A percentile compares a stretch with the other conserved stretches of the same genome.
Evolutionary conservation across 2,888 invertebrate genomes (phyloP).

Genomic region (Cantharis flavilabris): DNA sequence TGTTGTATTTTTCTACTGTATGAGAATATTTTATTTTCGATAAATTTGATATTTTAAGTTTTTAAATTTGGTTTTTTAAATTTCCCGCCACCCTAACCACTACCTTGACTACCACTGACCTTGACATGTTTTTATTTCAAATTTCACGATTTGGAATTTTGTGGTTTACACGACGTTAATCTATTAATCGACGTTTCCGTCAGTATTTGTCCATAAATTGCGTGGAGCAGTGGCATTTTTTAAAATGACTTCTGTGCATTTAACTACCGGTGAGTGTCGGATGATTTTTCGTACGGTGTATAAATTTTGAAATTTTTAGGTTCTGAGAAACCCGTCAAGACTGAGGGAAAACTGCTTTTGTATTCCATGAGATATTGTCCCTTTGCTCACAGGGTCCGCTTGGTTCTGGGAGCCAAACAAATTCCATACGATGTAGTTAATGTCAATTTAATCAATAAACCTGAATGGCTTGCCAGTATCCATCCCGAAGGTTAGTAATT

Average conservation of each 20-base stretch:
- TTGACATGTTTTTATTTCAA: neutral
- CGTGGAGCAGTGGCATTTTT: neutral
- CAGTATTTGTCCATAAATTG: neutral
- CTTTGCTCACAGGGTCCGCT: slow-evolving; percentile 74
- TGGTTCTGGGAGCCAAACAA: slow-evolving; percentile 77
- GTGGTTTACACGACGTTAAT: neutral
- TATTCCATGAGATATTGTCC: slow-evolving; percentile 89
- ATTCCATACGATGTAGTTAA: slow-evolving; percentile 76
- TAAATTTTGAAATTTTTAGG: slow-evolving; percentile 55
- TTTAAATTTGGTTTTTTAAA: neutral
- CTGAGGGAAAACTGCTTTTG: slow-evolving; percentile 68
- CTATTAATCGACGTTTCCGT: neutral
- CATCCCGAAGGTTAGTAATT: slow-evolving; percentile 60
- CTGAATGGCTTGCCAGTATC: slow-evolving; percentile 78
- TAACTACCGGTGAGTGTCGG: neutral
- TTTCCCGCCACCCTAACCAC: neutral
- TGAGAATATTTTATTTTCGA: neutral
- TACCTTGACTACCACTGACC: neutral
- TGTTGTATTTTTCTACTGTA: neutral
- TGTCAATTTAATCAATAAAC: slow-evolving; percentile 77
- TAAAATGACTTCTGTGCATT: neutral
- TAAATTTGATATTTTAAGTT: neutral
- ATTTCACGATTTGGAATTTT: neutral
- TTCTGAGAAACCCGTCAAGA: slow-evolving; percentile 65
- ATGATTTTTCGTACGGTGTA: neutral